Base-by-base conservation (phyloP, 2,888 invertebrate species). In the Acleris laterana region DNA sequence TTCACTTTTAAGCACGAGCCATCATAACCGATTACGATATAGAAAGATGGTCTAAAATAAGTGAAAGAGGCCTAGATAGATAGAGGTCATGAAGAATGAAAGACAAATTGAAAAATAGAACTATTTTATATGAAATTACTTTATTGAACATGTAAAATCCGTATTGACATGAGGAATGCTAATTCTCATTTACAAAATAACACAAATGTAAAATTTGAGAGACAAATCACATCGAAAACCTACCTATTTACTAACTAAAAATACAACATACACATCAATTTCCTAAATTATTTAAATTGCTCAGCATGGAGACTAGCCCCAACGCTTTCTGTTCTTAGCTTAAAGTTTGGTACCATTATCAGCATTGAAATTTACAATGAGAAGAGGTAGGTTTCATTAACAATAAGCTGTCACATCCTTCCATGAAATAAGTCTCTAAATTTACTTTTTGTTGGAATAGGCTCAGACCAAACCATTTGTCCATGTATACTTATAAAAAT, bases 61-160 rank as follows among this genome's bases (percentile, higher is more conserved):
- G 38, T 49, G 19, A 19, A 7, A 20, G 20, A 46, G 46, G 46
- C 50, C 19, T 11, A 9, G 42, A 42, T 11, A 9, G 42, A 42
- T 20, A 55, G 19, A 42, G 38, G 53, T 32, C 20, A 53, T 25
- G 9, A 70, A 69, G 73, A 75, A 72, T 70, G 76, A 82, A 82
- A 74, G 72, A 73, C 77, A 68, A 79, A 81, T 75, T 76, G 74
- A 83, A 86, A 83, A 85, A 84, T 82, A 83, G 77, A 80, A 79
- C 32, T 77, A 72, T 84, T 83, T 89, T 92, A 87, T 93, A 93
- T 88, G 93, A 93, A 93, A 93, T 93, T 93, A 93, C 91, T 92
- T 93, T 93, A 93, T 93, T 93, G 93, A 93, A 93, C 93, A 93
- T 93, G 93, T 93, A 93, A 93, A 93, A 90, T 90, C 91, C 90